Base-by-base conservation (phyloP, 2,888 invertebrate genomes). In the Zygothrica quintamaculata region DNA sequence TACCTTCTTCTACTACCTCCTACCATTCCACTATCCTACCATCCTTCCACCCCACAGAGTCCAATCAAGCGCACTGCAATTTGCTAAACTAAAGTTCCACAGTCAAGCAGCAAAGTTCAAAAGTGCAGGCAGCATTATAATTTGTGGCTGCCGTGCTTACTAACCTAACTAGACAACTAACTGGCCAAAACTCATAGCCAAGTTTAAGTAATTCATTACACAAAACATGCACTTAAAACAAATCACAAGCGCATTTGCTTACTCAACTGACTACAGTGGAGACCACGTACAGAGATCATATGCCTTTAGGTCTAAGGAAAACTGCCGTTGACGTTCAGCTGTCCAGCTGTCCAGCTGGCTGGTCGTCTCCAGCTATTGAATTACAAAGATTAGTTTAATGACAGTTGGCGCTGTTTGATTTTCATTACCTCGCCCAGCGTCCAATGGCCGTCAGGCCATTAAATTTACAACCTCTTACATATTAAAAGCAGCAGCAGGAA, bases 331-430 rank as follows among this genome's bases (percentile, higher is more conserved):
- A 26, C 18, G 44, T 46, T 42, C 42, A 57, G 5, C n/a, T 22
- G 18, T 22, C 18, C 18, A 22, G 18, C n/a, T n/a, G 18, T 22
- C 18, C 18, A 22, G 18, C 18, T 46, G 50, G 64, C 15, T 51
- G 53, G 31, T 33, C 65, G 67, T 67, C 74, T 61, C 62, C 4
- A 50, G 81, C 81, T 84, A 87, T 87, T 82, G 86, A 86, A 88
- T 87, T 87, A 88, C 88, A 74, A 75, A 86, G 86, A 87, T 87
- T 88, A 88, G 87, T 87, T 86, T 87, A 87, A 87, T 87, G 87
- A 87, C 88, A 87, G 84, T 87, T 84, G 86, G 88, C 69, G 84
- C 74, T 84, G 76, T 86, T 87, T 84, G 84, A 86, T 82, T 82
- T 84, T 80, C 84, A 86, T 82, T 82, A 80, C 81, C 74, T 65